Base-by-base conservation (phyloP, 2,113 vertebrate genomes). In the Rafetus swinhoei region DNA sequence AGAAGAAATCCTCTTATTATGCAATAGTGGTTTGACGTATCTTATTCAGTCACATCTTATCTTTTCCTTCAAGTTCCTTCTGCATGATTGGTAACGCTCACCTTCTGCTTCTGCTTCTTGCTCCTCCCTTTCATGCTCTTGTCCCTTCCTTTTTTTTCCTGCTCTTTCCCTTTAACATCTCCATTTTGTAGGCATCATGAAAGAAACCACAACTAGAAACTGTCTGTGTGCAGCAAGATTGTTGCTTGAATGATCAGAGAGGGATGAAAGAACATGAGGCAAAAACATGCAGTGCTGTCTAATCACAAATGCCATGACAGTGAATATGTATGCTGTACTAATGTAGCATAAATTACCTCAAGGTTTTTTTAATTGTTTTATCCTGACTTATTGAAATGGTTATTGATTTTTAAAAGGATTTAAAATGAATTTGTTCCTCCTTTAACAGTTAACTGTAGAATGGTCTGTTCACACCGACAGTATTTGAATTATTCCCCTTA, bases 351-450 rank as follows among this genome's bases (percentile, higher is more conserved):
- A 88, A 45, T 59, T 18, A 84, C 35, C 76, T 65, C 56, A 52
- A 88, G 50, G 52, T 4, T 59, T 45, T 56, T 88, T 45, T 6
- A 77, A 84, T 4, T 81, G 84, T 90, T 89, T 79, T 89, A 19
- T 81, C 80, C 79, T 60, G 87, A 45, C 72, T 81, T 93, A 32
- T 86, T 93, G 57, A 95, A 96, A 96, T 65, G 84, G 39, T 86
- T 88, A 74, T 10, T 93, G 81, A 80, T 94, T 94, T 95, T 92
- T 90, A 85, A 93, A 94, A 79, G 35, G 9, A 83, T 92, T 94
- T 86, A 52, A 93, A 94, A 35, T 82, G 54, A 87, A 56, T 60
- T 56, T 85, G 60, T 87, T 86, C 5, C 9, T 55, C 27, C 19
- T 55, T 91, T 65, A 82, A 95, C 60, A 93, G 53, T 52, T 22